Evolutionary conservation across 1,140 invertebrate genomes (phyloP).

Genomic region (Dreissena rostriformis): DNA sequence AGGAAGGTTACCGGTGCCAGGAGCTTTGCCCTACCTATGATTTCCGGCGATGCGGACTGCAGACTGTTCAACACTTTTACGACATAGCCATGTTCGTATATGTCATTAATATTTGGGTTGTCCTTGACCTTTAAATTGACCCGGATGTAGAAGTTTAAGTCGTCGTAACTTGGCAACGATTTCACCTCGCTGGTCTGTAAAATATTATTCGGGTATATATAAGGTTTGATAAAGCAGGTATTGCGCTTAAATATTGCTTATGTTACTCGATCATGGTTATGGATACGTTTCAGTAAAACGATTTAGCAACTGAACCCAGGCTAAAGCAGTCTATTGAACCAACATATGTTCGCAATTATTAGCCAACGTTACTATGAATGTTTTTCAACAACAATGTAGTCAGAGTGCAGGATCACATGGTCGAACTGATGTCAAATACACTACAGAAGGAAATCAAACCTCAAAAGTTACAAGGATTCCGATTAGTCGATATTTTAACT

Average conservation of each 20-base stretch:
- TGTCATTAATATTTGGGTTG: slow-evolving; percentile 69
- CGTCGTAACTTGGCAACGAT: slow-evolving; percentile 91
- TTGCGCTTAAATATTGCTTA: background rate
- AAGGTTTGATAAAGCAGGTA: background rate
- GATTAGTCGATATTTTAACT: too few species aligned
- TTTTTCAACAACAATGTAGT: too few species aligned
- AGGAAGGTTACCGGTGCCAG: background rate
- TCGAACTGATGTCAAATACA: too few species aligned
- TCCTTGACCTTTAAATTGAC: slow-evolving; percentile 53
- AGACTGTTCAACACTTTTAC: slow-evolving; percentile 91
- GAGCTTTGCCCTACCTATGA: slow-evolving; percentile 17
- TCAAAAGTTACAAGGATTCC: too few species aligned
- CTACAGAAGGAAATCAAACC: too few species aligned
- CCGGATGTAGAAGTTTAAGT: slow-evolving; percentile 87
- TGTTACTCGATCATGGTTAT: background rate
- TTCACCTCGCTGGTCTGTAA: slow-evolving; percentile 78
- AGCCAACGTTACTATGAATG: background rate
- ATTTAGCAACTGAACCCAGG: background rate
- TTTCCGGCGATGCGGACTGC: slow-evolving; percentile 83
- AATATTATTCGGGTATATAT: background rate
- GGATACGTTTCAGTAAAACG: background rate
- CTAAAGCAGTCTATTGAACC: background rate
- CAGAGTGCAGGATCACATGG: too few species aligned
- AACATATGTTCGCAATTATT: background rate
- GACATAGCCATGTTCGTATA: slow-evolving; percentile 86